Base-by-base conservation (phyloP, 2,888 invertebrate species). In the Drosophila melanosoma region DNA sequence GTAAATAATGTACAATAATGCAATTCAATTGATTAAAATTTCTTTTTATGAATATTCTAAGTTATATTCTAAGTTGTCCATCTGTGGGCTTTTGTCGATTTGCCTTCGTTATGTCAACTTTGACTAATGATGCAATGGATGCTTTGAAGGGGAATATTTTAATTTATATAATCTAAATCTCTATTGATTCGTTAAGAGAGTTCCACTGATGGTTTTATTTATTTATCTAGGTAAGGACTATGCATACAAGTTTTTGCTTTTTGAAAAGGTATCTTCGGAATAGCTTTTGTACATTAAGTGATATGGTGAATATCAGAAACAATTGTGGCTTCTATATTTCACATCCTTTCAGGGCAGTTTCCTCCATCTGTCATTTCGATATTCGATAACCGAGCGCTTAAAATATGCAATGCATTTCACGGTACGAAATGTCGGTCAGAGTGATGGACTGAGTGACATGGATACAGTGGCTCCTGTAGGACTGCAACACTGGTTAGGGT, bases 391-490 rank as follows among this genome's bases (percentile, higher is more conserved):
- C 5, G n/a, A 1, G 26, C 33, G n/a, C 56, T 29, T 32, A 62
- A 63, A 74, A 40, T 60, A 56, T 52, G 42, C 60, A 38, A 64
- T 69, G 32, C 35, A 32, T 54, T 64, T 11, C 10, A 33, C 32
- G 17, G 10, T 15, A 11, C 51, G 11, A 20, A 29, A 35, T 26
- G 36, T 29, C 42, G 63, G 51, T 65, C 66, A 59, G 66, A 32
- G 56, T 57, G 58, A 49, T 59, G 57, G 40, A 65, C 38, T 45
- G n/a, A 26, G 53, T 72, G 42, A 66, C 36, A 71, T 54, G 49
- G 26, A 45, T 45, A 15, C 23, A 8, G 23, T 40, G 40, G 40
- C 5, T 70, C n/a, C 36, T 64, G 29, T 15, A 56, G 6, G 29
- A n/a, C 23, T 57, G 49, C 58, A 40, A 36, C 15, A 32, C 8